Evolutionary conservation across 2,113 vertebrate genomes (phyloP), one percentile per base, ranked within the genome.

Genomic region (Ancistrus triradiatus): DNA sequence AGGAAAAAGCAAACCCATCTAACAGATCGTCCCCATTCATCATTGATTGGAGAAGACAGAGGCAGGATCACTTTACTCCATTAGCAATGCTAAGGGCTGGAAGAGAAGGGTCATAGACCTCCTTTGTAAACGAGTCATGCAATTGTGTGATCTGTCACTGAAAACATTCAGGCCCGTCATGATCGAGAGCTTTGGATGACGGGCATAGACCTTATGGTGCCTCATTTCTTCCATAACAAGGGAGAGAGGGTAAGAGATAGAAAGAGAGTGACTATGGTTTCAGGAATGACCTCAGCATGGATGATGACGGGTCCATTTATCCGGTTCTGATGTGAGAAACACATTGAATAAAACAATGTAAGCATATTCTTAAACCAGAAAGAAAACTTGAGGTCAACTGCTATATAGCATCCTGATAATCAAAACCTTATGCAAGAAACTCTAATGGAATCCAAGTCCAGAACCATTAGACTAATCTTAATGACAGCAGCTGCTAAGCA

Each of bases 41-140:
- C 62, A 69, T 15, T 69, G 70, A 69, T 69, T 67, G 57, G 48
- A 57, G 50, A 42, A 66, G 55, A 63, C 50, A 72, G 58, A 44
- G 53, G 31, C 38, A 18, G 68, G 64, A 69, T 69, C 74, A 58
- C 55, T 66, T 78, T 74, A 74, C 62, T 74, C 71, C 71, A 66
- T 73, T 70, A 59, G 66, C 55, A 40, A 50, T 24, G 17, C 52
- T 15, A 22, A 46, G 35, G 55, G 59, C 25, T 53, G 67, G 11
- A 55, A n/a, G 46, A 43, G 57, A 42, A 44, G 24, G 48, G 38
- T 15, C 47, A 49, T 25, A 46, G 44, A 50, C 43, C 56, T 59
- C 49, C 28, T 66, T 69, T 66, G 53, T 58, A 49, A 63, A 66
- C 10, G 44, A 77, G 64, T 58, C 53, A 48, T 46, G 42, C 75